Conservation (phyloP, 2,888 invertebrate species). For the Caenorhabditis panamensis region DNA sequence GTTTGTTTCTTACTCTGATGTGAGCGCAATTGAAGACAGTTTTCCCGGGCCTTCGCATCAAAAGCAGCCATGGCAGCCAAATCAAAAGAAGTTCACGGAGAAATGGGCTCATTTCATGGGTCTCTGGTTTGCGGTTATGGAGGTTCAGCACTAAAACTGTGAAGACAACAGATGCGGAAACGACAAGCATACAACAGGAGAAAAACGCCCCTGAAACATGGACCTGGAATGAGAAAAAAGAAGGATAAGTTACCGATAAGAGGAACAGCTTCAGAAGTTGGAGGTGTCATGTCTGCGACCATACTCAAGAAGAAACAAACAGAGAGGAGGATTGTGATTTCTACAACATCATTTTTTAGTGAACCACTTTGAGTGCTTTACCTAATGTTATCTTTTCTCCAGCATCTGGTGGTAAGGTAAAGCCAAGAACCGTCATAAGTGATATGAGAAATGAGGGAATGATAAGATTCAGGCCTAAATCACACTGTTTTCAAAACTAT, state of each 20-base stretch:
- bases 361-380: conserved; percentile 83
- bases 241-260: conserved; percentile 67
- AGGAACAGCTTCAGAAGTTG: no score
- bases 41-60: conserved; percentile 93
- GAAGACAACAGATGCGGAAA: conserved; percentile 75
- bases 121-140: conserved; percentile 73
- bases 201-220: conserved; percentile 71
- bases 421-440: conserved; percentile 97
- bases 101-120: conserved; percentile 76
- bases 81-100: conserved; percentile 94
- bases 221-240: not conserved
- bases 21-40: conserved; percentile 65
- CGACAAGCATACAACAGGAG: conserved; percentile 75
- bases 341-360: conserved; percentile 58
- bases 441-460: conserved; percentile 98
- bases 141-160: conserved; percentile 75
- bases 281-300: conserved; percentile 97
- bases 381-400: conserved; percentile 98
- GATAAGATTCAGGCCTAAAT: conserved; percentile 96
- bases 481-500: no score
- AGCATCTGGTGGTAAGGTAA: conserved; percentile 97
- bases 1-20: conserved; percentile 23
- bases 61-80: conserved; percentile 96
- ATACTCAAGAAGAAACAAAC: conserved; percentile 97
- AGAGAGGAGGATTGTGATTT: conserved; percentile 85